Base-by-base conservation (phyloP, 1,140 invertebrate genomes). In the Drosophila trapezifrons region DNA sequence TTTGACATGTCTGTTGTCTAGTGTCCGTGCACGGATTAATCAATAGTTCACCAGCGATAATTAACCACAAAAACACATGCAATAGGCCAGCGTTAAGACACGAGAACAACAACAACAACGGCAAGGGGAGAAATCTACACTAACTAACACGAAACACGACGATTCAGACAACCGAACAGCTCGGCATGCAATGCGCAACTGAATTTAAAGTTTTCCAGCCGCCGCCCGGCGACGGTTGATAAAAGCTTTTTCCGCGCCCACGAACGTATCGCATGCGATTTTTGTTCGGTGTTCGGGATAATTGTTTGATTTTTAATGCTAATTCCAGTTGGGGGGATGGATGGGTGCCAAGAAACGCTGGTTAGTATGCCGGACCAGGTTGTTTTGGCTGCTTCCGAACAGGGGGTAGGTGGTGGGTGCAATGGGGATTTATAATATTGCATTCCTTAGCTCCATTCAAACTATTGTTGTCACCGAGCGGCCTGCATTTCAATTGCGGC, bases 131-230 rank as follows among this genome's bases (percentile, higher is more conserved):
- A 54, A 38, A 38, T 37, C 54, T 58, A 72, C 27, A 62, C 37
- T 38, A 54, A 49, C 17, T n/a, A 65, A 66, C 25, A 43, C 63
- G 25, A 32, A 2, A 45, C 29, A 66, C 49, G 27, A 35, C 52
- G 35, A 45, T 8, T 22, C 5, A 22, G 18, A 27, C 67, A 82
- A 87, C 84, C 84, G 76, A 56, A 64, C 83, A 64, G 76, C 45
- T 67, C 46, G 67, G 69, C 75, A 76, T 87, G 80, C 79, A 80
- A 67, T 79, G 84, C 84, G 84, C 83, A 89, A 87, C 63, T 87
- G 80, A 87, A 57, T 79, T 89, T 76, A 60, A 74, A 76, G 63
- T 83, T 78, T 57, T 47, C 52, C 62, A 49, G 55, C 56, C 56
- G 67, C 51, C 66, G 59, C 56, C 63, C 62, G 49, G 62, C 70